These are phyloP conservation scores for Drosophila suboccidentalis DNA, from an alignment of 2,888 invertebrate species.

Conservation along the genomic window DNA sequence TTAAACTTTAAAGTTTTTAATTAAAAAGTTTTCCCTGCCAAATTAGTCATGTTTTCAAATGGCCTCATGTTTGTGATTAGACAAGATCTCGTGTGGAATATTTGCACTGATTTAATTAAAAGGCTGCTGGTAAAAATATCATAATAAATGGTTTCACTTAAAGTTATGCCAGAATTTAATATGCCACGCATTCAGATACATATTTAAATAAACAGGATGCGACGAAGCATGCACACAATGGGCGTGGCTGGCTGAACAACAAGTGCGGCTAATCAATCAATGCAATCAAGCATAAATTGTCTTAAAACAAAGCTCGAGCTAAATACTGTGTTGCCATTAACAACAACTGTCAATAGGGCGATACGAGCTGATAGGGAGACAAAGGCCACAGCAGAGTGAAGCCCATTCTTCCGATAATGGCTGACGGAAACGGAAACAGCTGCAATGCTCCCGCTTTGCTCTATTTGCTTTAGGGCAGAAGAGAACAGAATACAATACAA, in stretches of 20 bases:
- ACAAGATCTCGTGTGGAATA: conserved; percentile 7
- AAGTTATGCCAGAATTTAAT: conserved; percentile 11
- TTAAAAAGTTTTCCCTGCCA: conserved; percentile 54
- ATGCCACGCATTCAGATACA: conserved; percentile 5
- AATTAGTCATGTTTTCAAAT: conserved; percentile 15
- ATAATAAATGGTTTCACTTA: not conserved
- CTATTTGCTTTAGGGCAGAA: conserved; percentile 37
- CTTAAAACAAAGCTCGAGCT: conserved; percentile 74
- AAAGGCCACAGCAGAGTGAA: conserved; percentile 31
- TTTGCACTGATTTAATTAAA: conserved; percentile 12
- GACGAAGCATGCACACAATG: conserved; percentile 6
- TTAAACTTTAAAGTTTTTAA: conserved; percentile 63
- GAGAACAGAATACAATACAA: conserved; percentile 18
- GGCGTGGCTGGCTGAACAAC: conserved; percentile 42
- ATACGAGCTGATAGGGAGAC: conserved; percentile 25
- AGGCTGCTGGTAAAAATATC: not conserved
- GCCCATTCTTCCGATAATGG: conserved; percentile 37
- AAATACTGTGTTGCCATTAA: conserved; percentile 80
- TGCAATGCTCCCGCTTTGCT: conserved; percentile 34
- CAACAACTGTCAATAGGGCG: conserved; percentile 67
- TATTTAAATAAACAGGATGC: conserved; percentile 9
- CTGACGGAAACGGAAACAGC: conserved; percentile 59
- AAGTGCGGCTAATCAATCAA: conserved; percentile 81
- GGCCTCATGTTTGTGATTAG: conserved; percentile 2
- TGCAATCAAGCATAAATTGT: conserved; percentile 82